These are phyloP conservation scores for Helicoverpa armigera DNA, from an alignment of 1,140 invertebrate genomes.

Conservation along the genomic window DNA sequence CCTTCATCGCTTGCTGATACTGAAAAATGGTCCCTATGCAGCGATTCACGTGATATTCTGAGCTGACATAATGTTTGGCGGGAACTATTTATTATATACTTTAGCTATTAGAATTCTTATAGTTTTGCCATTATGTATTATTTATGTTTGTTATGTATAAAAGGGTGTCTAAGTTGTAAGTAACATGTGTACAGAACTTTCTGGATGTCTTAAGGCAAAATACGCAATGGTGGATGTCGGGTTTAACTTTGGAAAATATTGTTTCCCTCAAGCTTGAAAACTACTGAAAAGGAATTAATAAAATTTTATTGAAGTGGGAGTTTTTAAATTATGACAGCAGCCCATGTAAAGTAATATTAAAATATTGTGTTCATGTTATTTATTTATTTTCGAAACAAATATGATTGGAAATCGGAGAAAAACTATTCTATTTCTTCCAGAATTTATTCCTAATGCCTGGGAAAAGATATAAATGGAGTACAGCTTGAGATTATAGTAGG, in stretches of 20 bases:
- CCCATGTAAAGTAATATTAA: not conserved
- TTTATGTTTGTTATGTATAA: slow-evolving; percentile 32
- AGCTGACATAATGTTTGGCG: no score
- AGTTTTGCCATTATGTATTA: slow-evolving; percentile 13
- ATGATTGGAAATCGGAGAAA: no score
- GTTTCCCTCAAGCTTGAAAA: no score
- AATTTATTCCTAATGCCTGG: no score
- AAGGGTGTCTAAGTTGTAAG: not conserved
- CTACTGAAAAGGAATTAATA: no score
- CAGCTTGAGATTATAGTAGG: slow-evolving; percentile 6
- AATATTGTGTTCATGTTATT: slow-evolving; percentile 28
- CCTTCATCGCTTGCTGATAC: no score
- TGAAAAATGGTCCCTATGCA: no score
- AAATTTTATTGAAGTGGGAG: no score
- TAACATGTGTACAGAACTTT: not conserved
- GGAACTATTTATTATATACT: no score
- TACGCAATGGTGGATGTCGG: not conserved
- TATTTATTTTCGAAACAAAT: no score
- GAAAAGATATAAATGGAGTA: not conserved
- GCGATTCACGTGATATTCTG: no score
- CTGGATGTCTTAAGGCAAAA: not conserved
- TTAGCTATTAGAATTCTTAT: slow-evolving; percentile 18
- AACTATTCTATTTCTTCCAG: not conserved
- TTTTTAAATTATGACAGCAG: not conserved
- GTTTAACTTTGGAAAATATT: no score